A percentile compares a stretch with the other conserved stretches of the same genome.
These are phyloP conservation scores for Petrocephalus microphthalmus DNA, from an alignment of 2,113 vertebrate species.

Conservation along the genomic window DNA sequence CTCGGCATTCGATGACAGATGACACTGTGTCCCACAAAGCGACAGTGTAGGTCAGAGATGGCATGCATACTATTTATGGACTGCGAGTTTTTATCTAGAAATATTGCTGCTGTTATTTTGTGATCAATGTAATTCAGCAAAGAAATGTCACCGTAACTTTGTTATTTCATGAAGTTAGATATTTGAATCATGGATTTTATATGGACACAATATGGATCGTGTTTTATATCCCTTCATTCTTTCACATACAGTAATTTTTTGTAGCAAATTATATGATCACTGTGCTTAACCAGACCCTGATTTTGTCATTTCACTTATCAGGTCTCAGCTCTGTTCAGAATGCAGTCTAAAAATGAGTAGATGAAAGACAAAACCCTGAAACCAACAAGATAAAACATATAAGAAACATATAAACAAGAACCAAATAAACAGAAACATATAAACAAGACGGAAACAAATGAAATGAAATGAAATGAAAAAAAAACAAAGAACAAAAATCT, in stretches of 20 bases:
- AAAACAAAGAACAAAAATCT: not conserved
- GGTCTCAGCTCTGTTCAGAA: not conserved
- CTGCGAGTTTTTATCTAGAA: not conserved
- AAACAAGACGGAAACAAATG: conserved; percentile 5
- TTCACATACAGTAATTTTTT: not conserved
- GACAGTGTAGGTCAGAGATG: not conserved
- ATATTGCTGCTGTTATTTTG: not conserved
- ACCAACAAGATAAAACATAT: not conserved
- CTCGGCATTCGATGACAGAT: too few species aligned
- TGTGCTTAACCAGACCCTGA: not conserved
- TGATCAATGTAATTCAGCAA: not conserved
- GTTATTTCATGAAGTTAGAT: not conserved
- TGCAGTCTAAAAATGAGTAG: conserved; percentile 16
- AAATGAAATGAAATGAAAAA: not conserved
- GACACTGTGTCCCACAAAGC: not conserved
- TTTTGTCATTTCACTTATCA: not conserved
- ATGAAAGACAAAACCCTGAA: conserved; percentile 18
- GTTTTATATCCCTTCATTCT: not conserved
- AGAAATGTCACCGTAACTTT: not conserved
- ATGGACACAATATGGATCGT: not conserved
- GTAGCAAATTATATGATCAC: not conserved
- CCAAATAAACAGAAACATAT: conserved; percentile 1
- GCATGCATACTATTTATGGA: not conserved
- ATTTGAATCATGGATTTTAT: not conserved
- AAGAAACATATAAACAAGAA: conserved; percentile 5